Base-by-base conservation (phyloP, 2,888 invertebrate species). In the Leptodirus hochenwartii region DNA sequence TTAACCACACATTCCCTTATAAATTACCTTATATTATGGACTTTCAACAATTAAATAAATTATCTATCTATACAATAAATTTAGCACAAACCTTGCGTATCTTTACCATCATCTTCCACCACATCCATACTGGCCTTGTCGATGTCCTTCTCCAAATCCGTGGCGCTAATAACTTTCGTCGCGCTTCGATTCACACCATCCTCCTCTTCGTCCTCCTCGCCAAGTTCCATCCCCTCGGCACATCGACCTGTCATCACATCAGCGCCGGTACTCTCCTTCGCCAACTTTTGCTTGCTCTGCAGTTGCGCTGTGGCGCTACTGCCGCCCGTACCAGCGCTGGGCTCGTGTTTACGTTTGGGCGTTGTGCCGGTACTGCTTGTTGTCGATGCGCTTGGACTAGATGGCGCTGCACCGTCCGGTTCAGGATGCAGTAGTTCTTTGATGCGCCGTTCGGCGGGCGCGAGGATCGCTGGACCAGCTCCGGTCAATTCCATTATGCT, bases 341-440 rank as follows among this genome's bases (percentile, higher is more conserved):
- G 65, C 51, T 79, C 77, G 30, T 79, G 54, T 49, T 81, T 81
- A 30, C 81, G 62, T 51, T 81, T 81, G 29, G 73, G 66, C 34
- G 78, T 72, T 5, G 58, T 52, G 20, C 39, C 38, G n/a, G n/a
- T n/a, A n/a, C n/a, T n/a, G n/a, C n/a, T n/a, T n/a, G n/a, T n/a
- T n/a, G n/a, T n/a, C n/a, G n/a, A n/a, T n/a, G n/a, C n/a, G n/a
- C n/a, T n/a, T n/a, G n/a, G n/a, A n/a, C n/a, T n/a, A n/a, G n/a
- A n/a, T n/a, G n/a, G n/a, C n/a, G n/a, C n/a, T n/a, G n/a, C n/a
- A n/a, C n/a, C n/a, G n/a, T n/a, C n/a, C 46, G 55, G 42, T 45
- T 57, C 48, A 28, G 67, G 73, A 40, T 71, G 66, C 37, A 77
- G 68, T 43, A 78, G 60, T 37, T 80, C 77, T 39, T 77, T 59